Evolutionary conservation across 1,140 invertebrate species (phyloP).

Genomic region (Thaumatotibia leucotreta): DNA sequence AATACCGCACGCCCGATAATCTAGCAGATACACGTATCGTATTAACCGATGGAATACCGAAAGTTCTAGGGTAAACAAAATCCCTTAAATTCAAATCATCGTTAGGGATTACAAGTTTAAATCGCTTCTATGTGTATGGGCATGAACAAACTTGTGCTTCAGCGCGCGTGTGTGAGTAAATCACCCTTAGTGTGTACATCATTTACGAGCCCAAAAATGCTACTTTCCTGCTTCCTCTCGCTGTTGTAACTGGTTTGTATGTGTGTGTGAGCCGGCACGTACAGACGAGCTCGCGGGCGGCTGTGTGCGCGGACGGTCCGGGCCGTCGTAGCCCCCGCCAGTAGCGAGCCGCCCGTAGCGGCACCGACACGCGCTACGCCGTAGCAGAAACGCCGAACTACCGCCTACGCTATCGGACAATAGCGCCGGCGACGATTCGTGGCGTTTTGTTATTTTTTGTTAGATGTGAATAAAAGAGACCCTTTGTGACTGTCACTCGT

Average conservation of each 20-base stretch:
- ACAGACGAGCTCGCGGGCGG: constrained; percentile 22
- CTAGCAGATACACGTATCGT: background rate
- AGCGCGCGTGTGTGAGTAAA: constrained; percentile 48
- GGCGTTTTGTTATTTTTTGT: constrained; percentile 63
- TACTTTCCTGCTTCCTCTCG: constrained; percentile 62
- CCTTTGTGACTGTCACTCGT: constrained; percentile 43
- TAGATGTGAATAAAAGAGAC: constrained; percentile 47
- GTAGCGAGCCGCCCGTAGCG: constrained; percentile 57
- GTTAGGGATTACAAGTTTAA: constrained; percentile 74
- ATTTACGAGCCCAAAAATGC: constrained; percentile 68
- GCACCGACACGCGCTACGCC: constrained; percentile 58
- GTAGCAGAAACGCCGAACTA: constrained; percentile 34
- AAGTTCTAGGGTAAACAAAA: constrained; percentile 47
- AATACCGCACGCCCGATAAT: background rate
- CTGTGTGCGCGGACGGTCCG: constrained; percentile 58
- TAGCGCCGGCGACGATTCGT: constrained; percentile 53
- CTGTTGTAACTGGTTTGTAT: constrained; percentile 38
- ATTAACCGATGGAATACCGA: constrained; percentile 6
- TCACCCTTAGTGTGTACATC: constrained; percentile 60
- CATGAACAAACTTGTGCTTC: constrained; percentile 44
- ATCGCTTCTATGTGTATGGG: constrained; percentile 61
- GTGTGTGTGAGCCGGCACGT: constrained; percentile 45
- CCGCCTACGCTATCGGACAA: constrained; percentile 54
- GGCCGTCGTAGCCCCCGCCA: constrained; percentile 63
- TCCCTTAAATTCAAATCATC: constrained; percentile 73